Evolutionary conservation across 2,888 invertebrate species (phyloP).

Genomic region (Sepioteuthis lessoniana): DNA sequence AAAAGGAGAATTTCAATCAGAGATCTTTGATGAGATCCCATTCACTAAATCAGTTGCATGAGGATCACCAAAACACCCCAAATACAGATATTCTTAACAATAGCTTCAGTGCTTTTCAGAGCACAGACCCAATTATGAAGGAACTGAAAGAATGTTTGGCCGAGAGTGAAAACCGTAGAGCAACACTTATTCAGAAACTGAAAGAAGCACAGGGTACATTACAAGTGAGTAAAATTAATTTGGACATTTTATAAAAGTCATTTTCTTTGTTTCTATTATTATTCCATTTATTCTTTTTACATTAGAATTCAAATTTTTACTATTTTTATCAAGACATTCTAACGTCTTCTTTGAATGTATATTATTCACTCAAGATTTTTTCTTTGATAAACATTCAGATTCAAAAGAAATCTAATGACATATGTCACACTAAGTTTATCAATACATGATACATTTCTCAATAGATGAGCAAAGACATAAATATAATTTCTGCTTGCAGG

Average conservation of each 20-base stretch:
- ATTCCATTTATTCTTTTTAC: too few relatives aligned
- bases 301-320: too few relatives aligned
- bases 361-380: too few relatives aligned
- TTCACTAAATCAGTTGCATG: not conserved
- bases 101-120: not conserved
- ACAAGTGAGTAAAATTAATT: conserved; percentile 59
- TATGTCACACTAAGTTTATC: too few relatives aligned
- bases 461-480: too few relatives aligned
- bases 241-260: not conserved
- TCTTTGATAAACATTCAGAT: too few relatives aligned
- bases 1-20: conserved; percentile 59
- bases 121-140: conserved; percentile 37
- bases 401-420: too few relatives aligned
- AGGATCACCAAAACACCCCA: not conserved
- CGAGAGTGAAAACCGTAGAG: conserved; percentile 70
- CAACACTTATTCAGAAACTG: conserved; percentile 68
- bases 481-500: too few relatives aligned
- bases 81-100: not conserved
- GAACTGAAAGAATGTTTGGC: conserved; percentile 58
- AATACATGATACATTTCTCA: too few relatives aligned
- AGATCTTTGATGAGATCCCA: conserved; percentile 51
- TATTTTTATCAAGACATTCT: too few relatives aligned
- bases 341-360: too few relatives aligned
- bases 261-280: not conserved
- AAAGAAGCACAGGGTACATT: conserved; percentile 72